Evolutionary conservation across 2,797 vertebrate genomes (phyloP).

Genomic region (Semotilus atromaculatus): DNA sequence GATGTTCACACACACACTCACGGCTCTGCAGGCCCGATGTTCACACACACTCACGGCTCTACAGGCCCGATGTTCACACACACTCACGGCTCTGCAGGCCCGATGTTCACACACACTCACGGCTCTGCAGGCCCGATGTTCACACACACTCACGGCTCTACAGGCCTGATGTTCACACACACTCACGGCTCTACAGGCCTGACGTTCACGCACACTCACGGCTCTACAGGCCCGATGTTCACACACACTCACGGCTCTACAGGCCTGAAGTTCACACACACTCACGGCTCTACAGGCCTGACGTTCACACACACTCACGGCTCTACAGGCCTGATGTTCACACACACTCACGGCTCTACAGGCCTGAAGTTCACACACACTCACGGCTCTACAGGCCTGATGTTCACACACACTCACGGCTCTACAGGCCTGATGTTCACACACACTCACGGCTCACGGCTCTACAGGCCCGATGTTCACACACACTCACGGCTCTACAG

Average conservation of each 20-base stretch:
- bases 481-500: too few species aligned
- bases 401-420: too few species aligned
- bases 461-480: slow-evolving; percentile 7
- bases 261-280: background rate
- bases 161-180: background rate
- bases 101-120: too few species aligned
- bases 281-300: background rate
- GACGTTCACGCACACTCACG: too few species aligned
- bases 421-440: slow-evolving; percentile 8
- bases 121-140: background rate
- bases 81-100: background rate
- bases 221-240: background rate
- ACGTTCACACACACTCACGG: too few species aligned
- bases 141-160: too few species aligned
- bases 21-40: background rate
- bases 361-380: background rate
- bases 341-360: too few species aligned
- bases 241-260: too few species aligned
- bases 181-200: background rate
- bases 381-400: background rate
- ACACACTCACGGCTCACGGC: too few species aligned
- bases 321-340: slow-evolving; percentile 3
- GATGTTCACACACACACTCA: too few species aligned
- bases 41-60: too few species aligned
- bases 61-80: background rate